Percentiles rank a stretch among this genome's conserved stretches.
Conservation (phyloP, 2,113 vertebrate species). For the Urocitellus parryii region DNA sequence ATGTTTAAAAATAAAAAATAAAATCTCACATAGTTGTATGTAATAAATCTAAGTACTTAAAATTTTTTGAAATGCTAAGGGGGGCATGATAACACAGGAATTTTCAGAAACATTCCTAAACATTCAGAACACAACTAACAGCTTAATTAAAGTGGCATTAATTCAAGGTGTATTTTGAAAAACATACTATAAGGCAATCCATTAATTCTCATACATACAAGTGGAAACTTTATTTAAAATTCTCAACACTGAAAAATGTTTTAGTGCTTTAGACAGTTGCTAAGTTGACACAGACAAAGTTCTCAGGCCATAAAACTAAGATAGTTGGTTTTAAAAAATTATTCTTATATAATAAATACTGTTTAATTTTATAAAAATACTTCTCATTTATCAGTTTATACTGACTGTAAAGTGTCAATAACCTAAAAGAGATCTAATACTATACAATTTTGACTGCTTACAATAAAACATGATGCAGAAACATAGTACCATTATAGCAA, state of each 20-base stretch:
- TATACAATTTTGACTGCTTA: background rate
- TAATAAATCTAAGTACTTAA: background rate
- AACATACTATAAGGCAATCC: background rate
- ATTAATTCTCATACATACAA: background rate
- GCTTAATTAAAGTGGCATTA: background rate
- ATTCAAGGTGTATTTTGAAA: slow-evolving; percentile 5
- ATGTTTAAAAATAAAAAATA: background rate
- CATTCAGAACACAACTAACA: slow-evolving; percentile 11
- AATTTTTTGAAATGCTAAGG: background rate
- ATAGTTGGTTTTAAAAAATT: slow-evolving; percentile 1
- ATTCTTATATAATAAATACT: background rate
- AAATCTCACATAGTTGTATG: background rate
- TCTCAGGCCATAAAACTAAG: slow-evolving; percentile 47
- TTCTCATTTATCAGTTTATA: slow-evolving; percentile 1
- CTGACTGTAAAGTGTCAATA: background rate
- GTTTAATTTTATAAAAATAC: slow-evolving; percentile 58
- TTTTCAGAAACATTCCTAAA: background rate
- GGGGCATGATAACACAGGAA: background rate
- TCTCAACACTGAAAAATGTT: background rate
- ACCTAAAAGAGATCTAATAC: slow-evolving; percentile 15
- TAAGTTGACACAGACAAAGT: slow-evolving; percentile 17
- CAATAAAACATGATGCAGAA: background rate
- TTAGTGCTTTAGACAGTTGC: slow-evolving; percentile 40
- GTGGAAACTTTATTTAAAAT: slow-evolving; percentile 50
- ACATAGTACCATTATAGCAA: slow-evolving; percentile 17